Conservation (phyloP, 2,888 invertebrate genomes). For the Gymnocheta viridis region DNA sequence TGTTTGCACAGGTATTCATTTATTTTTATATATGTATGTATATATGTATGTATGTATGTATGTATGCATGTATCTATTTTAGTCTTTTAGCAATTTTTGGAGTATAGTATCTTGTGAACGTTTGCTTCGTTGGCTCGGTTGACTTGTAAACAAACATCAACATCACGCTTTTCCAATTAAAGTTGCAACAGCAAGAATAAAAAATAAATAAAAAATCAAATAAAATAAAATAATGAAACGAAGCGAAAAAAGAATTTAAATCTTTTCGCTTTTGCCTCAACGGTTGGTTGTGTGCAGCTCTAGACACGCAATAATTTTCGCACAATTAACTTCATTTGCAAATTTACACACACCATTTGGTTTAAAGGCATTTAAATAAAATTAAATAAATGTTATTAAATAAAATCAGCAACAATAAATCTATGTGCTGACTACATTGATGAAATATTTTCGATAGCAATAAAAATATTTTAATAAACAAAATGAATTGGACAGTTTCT, state of each 20-base stretch:
- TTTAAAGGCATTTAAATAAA: slow-evolving; percentile 37
- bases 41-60: too few relatives aligned
- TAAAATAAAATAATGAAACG: slow-evolving; percentile 39
- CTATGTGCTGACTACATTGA: slow-evolving; percentile 19
- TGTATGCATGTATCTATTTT: slow-evolving; percentile 52
- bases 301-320: slow-evolving; percentile 69
- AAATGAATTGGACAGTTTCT: slow-evolving; percentile 18
- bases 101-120: background rate
- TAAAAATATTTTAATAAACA: slow-evolving; percentile 7
- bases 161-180: slow-evolving; percentile 70
- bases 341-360: slow-evolving; percentile 64
- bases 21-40: too few relatives aligned
- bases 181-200: slow-evolving; percentile 49
- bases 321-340: slow-evolving; percentile 70
- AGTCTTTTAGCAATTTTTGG: slow-evolving; percentile 12
- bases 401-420: slow-evolving; percentile 38
- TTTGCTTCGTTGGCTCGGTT: slow-evolving; percentile 36
- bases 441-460: slow-evolving; percentile 55
- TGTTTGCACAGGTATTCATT: slow-evolving; percentile 69
- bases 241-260: slow-evolving; percentile 40
- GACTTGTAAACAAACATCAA: slow-evolving; percentile 65
- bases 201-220: too few relatives aligned
- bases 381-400: slow-evolving; percentile 30
- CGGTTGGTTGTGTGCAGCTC: slow-evolving; percentile 19
- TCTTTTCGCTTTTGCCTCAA: slow-evolving; percentile 30